phyloP scores from a whole-genome alignment of 2,888 invertebrate genomes.

The Troilus luridus region DNA sequence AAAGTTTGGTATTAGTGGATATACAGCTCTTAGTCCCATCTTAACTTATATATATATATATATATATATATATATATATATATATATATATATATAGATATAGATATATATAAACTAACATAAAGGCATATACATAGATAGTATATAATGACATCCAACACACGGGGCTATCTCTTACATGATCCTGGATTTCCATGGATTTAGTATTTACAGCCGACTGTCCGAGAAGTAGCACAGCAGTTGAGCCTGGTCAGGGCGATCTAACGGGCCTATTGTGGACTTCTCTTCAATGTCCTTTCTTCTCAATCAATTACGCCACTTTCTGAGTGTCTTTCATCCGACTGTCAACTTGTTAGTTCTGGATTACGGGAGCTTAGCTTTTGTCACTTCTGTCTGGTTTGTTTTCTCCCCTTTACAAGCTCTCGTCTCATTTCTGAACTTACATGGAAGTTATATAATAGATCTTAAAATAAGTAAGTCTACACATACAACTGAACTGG shows the following conservation, averaged over 20 bases:
- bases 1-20: no score
- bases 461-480: no score
- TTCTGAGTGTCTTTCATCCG: conserved; percentile 18
- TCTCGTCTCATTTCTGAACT: not conserved
- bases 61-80: no score
- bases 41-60: no score
- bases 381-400: not conserved
- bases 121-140: no score
- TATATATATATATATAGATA: no score
- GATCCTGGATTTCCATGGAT: no score
- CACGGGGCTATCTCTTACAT: not conserved
- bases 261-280: conserved; percentile 34
- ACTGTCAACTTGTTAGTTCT: conserved; percentile 46
- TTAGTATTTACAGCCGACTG: not conserved
- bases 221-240: not conserved
- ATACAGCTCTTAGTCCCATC: no score
- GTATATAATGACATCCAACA: not conserved
- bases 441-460: not conserved
- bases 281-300: not conserved
- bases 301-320: conserved; percentile 27
- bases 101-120: no score
- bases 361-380: not conserved
- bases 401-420: not conserved
- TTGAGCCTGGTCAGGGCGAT: not conserved
- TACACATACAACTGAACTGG: no score